phyloP scores from a whole-genome alignment of 2,888 invertebrate genomes.

The Epiblema foenella region DNA sequence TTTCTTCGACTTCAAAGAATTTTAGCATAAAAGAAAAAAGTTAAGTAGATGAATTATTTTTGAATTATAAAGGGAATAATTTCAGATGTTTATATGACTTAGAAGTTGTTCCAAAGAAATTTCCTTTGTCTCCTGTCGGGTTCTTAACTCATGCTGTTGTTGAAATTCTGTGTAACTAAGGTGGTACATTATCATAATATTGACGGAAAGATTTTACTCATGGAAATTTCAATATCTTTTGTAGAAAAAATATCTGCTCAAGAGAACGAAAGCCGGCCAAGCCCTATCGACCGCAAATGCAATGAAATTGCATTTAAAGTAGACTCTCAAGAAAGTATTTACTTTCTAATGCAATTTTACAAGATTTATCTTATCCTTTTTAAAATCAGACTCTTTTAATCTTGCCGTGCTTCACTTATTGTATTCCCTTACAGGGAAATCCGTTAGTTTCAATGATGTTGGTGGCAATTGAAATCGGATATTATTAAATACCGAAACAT shows the following conservation, averaged over 20 bases:
- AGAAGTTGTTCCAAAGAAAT: constrained; percentile 60
- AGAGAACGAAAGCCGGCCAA: constrained; percentile 41
- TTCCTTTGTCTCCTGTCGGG: constrained; percentile 51
- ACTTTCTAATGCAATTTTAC: constrained; percentile 66
- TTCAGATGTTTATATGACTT: constrained; percentile 77
- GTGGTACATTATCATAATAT: constrained; percentile 38
- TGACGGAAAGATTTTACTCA: constrained; percentile 19
- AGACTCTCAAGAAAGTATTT: constrained; percentile 65
- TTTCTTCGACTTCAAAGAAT: constrained; percentile 84
- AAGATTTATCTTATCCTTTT: constrained; percentile 65
- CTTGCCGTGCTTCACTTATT: constrained; percentile 49
- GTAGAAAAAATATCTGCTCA: constrained; percentile 30
- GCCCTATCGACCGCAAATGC: constrained; percentile 59
- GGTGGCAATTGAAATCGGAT: neutral
- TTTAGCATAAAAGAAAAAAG: constrained; percentile 83
- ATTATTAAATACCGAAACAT: neutral
- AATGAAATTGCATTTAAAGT: constrained; percentile 66
- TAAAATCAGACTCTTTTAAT: constrained; percentile 43
- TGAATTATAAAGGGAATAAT: constrained; percentile 82
- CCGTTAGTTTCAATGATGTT: neutral
- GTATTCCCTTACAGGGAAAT: neutral
- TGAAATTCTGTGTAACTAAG: constrained; percentile 38
- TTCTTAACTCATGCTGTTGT: constrained; percentile 42
- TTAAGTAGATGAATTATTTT: constrained; percentile 84
- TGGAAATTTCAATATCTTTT: constrained; percentile 32